Evolutionary conservation across 2,888 invertebrate genomes (phyloP).

Genomic region (Phengaris arion): DNA sequence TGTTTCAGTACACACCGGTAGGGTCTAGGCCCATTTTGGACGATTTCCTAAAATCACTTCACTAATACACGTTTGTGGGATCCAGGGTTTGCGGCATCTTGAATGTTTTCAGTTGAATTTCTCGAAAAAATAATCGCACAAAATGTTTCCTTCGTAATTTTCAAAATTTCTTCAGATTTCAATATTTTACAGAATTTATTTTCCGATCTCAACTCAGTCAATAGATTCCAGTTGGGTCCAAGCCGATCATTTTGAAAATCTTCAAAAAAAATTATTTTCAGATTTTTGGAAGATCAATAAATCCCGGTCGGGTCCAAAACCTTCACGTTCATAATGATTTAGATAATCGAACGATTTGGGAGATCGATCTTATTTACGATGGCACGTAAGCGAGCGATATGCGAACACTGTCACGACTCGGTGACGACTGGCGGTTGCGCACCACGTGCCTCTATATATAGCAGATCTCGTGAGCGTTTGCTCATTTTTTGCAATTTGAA

Average conservation of each 20-base stretch:
- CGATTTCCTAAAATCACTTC: constrained; percentile 23
- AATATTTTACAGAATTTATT: neutral
- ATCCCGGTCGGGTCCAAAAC: constrained; percentile 75
- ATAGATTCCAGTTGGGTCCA: constrained; percentile 41
- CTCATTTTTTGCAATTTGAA: constrained; percentile 75
- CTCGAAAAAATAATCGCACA: neutral
- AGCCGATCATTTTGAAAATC: constrained; percentile 36
- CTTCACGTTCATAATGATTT: constrained; percentile 68
- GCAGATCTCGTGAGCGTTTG: constrained; percentile 62
- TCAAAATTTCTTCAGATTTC: neutral
- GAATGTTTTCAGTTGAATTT: constrained; percentile 14
- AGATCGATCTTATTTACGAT: constrained; percentile 75
- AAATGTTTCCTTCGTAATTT: neutral
- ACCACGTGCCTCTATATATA: constrained; percentile 74
- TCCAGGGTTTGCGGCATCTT: constrained; percentile 52
- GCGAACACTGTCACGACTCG: constrained; percentile 53
- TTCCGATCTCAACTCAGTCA: constrained; percentile 30
- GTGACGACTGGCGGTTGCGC: constrained; percentile 62
- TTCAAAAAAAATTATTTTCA: constrained; percentile 36
- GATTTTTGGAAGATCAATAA: constrained; percentile 53
- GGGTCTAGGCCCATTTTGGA: constrained; percentile 67
- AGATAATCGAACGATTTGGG: constrained; percentile 40
- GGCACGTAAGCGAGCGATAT: constrained; percentile 57
- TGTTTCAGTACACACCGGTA: constrained; percentile 67
- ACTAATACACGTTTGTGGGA: constrained; percentile 66